These are phyloP conservation scores for Myocastor coypus DNA, from an alignment of 2,113 vertebrate genomes.

Conservation along the genomic window DNA sequence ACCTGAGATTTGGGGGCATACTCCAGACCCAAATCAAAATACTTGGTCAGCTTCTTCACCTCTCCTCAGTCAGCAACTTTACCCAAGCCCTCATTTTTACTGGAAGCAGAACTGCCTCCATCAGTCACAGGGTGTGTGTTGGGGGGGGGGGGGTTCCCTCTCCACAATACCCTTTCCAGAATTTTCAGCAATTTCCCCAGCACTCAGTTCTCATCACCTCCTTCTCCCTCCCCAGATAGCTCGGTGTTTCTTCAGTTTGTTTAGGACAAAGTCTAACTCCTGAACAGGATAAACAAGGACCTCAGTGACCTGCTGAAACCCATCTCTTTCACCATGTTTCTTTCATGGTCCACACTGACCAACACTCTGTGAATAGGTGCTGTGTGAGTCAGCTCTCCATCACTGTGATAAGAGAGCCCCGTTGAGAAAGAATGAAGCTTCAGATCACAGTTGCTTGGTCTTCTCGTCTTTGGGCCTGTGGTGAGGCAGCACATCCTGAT, in stretches of 20 bases:
- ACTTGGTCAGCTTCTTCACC: not conserved
- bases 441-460: not conserved
- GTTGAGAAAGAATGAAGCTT: not conserved
- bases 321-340: not conserved
- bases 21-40: not conserved
- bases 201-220: not conserved
- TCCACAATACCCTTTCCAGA: not conserved
- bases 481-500: not conserved
- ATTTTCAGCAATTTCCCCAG: not conserved
- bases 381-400: not conserved
- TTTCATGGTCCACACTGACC: not conserved
- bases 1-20: not conserved
- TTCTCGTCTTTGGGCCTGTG: not conserved
- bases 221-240: not conserved
- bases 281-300: accelerated
- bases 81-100: not conserved
- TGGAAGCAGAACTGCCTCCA: not conserved
- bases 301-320: accelerated
- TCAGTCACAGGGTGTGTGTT: not conserved
- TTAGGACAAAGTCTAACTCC: not conserved
- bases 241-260: not conserved
- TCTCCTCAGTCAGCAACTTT: not conserved
- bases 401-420: not conserved
- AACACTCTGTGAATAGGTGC: not conserved
- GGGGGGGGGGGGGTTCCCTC: not conserved